Conservation (phyloP, 2,113 vertebrate species). For the Oncorhynchus mykiss region DNA sequence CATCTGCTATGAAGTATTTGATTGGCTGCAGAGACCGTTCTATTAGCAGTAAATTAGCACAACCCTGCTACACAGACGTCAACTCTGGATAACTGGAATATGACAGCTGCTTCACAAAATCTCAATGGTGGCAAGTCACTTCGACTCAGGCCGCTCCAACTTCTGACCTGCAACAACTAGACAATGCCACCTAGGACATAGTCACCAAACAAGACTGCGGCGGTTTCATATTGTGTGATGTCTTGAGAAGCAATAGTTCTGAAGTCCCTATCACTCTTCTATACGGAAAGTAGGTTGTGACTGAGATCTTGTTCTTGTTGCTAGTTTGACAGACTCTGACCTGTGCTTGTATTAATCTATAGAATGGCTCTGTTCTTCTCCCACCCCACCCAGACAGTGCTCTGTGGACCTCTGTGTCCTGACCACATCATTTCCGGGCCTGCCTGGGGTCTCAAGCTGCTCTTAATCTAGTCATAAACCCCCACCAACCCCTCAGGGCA, state of each 20-base stretch:
- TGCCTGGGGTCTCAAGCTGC: conserved; percentile 43
- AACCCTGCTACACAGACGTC: neutral
- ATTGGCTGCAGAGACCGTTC: conserved; percentile 13
- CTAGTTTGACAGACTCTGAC: neutral
- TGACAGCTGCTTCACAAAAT: too few relatives aligned
- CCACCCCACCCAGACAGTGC: neutral
- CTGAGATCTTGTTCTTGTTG: neutral
- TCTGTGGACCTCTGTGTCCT: conserved; percentile 4
- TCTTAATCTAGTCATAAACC: conserved; percentile 10
- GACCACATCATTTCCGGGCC: conserved; percentile 34
- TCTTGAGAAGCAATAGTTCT: neutral
- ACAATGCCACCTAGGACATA: too few relatives aligned
- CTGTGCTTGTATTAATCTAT: neutral
- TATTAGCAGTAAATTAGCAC: neutral
- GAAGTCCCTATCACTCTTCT: neutral
- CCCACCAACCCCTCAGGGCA: neutral
- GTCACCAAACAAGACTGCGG: neutral
- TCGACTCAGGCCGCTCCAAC: too few relatives aligned
- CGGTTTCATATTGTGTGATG: neutral
- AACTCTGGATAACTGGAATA: too few relatives aligned
- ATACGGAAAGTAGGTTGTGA: neutral
- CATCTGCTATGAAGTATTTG: conserved; percentile 41
- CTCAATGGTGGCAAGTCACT: too few relatives aligned
- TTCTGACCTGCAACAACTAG: too few relatives aligned
- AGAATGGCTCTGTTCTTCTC: neutral